A percentile compares a stretch with the other conserved stretches of the same genome.
Conservation (phyloP, 2,113 vertebrate species). For the Coptodon rendalli region DNA sequence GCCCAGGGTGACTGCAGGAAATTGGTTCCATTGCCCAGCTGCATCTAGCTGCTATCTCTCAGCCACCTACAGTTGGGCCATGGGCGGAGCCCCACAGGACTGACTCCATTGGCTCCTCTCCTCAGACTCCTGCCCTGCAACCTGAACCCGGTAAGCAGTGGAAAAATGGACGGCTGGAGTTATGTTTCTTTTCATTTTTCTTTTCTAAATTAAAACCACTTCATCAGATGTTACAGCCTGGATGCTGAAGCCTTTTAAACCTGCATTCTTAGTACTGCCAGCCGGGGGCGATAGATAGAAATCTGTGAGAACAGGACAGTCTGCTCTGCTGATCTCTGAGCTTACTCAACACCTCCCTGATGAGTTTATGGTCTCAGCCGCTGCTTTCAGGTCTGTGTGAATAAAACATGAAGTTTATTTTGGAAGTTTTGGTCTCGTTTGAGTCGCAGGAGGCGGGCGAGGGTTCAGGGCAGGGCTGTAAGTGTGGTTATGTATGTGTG, state of each 20-base stretch:
- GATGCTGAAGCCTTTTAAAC: background rate
- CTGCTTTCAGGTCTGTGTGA: background rate
- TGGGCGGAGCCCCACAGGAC: background rate
- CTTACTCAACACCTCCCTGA: background rate
- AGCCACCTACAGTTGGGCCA: background rate
- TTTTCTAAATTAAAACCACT: background rate
- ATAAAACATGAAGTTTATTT: background rate
- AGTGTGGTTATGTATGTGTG: background rate
- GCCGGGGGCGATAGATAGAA: background rate
- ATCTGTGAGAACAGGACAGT: background rate
- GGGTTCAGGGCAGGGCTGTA: rapidly evolving
- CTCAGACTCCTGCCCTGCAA: background rate
- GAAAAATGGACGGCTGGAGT: background rate
- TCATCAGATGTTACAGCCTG: background rate
- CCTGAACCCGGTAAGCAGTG: background rate
- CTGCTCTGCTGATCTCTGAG: rapidly evolving
- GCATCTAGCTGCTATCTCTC: background rate
- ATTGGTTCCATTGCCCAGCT: background rate
- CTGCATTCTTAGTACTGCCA: background rate
- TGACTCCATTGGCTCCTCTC: background rate
- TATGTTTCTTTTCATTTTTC: background rate
- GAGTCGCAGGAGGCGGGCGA: background rate
- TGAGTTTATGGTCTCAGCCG: background rate
- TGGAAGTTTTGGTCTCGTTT: background rate
- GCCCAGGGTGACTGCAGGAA: background rate